These are phyloP conservation scores for Corticium candelabrum DNA, from an alignment of 37 sponge, comb jelly and placozoan genomes.

Conservation along the genomic window DNA sequence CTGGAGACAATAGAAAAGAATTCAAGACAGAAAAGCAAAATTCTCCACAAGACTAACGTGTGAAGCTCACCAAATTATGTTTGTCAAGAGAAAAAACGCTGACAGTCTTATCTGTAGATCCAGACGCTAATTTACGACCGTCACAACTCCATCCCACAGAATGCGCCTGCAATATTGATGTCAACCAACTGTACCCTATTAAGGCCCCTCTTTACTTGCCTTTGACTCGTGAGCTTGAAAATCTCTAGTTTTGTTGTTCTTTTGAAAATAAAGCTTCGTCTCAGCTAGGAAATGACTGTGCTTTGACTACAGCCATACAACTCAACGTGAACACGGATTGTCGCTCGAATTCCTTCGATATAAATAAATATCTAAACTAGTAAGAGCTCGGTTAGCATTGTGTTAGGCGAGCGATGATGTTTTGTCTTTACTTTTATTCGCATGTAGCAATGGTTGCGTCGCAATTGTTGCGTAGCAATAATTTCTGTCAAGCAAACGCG, in stretches of 20 bases:
- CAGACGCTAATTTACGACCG: conserved; percentile 79
- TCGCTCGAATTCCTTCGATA: too few relatives aligned
- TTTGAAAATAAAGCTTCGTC: not conserved
- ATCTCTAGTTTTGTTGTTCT: not conserved
- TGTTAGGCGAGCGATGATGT: too few relatives aligned
- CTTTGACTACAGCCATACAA: too few relatives aligned
- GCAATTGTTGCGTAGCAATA: too few relatives aligned
- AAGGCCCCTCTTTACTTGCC: not conserved
- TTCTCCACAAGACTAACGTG: not conserved
- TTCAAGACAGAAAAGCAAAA: not conserved
- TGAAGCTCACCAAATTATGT: conserved; percentile 36
- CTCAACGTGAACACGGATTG: too few relatives aligned
- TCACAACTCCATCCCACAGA: conserved; percentile 94
- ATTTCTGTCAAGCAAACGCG: too few relatives aligned
- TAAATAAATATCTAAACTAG: too few relatives aligned
- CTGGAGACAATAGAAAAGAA: conserved; percentile 6
- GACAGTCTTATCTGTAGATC: conserved; percentile 85
- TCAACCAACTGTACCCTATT: not conserved
- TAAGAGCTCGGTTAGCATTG: too few relatives aligned
- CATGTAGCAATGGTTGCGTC: too few relatives aligned
- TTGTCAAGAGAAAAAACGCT: conserved; percentile 63
- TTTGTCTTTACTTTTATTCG: too few relatives aligned
- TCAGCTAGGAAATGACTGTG: not conserved
- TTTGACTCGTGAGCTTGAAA: not conserved
- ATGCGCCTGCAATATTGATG: conserved; percentile 85